Base-by-base conservation (phyloP, 2,113 vertebrate species). In the Suricata suricatta region DNA sequence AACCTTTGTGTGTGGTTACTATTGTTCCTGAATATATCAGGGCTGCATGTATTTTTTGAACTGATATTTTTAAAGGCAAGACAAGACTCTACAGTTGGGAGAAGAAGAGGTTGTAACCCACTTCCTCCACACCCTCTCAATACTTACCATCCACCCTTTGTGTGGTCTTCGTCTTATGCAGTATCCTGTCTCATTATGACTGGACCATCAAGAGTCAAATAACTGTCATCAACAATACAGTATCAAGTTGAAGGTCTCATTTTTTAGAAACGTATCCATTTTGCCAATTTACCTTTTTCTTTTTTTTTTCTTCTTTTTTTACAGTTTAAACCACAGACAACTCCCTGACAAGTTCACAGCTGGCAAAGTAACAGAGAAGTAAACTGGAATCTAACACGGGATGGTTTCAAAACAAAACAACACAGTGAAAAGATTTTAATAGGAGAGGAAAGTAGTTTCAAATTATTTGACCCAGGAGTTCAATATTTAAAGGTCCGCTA, bases 81-180 rank as follows among this genome's bases (percentile, higher is more conserved):
- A 89, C 15, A 80, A 66, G 89, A 86, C 38, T 89, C 27, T 84
- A 88, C 69, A 85, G 66, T 92, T 82, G 38, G 54, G 33, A 88
- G 52, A 68, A 41, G 17, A 96, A 96, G 27, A 94, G 76, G 7
- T 17, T 82, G n/a, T 25, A 77, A 86, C 57, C 72, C n/a, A 88
- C 95, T 97, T 98, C 90, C 96, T 94, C 95, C 96, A 93, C 82
- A 19, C 96, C 95, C 88, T 96, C 72, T 79, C 80, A 90, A 81
- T 44, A 77, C n/a, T 84, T 79, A 50, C 68, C 44, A 52, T 57
- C 31, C n/a, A 64, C 84, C 79, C 79, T 87, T 35, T 5, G 12
- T 95, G 89, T 93, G 96, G 64, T 66, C 96, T 93, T 90, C 91
- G 76, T 29, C 31, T 97, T 85, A 72, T 83, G 88, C 27, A 60